Evolutionary conservation across 35 echinoderm and acorn worm species (phyloP), one percentile per base, ranked within the genome.

Genomic region (Ophioderma brevispina): DNA sequence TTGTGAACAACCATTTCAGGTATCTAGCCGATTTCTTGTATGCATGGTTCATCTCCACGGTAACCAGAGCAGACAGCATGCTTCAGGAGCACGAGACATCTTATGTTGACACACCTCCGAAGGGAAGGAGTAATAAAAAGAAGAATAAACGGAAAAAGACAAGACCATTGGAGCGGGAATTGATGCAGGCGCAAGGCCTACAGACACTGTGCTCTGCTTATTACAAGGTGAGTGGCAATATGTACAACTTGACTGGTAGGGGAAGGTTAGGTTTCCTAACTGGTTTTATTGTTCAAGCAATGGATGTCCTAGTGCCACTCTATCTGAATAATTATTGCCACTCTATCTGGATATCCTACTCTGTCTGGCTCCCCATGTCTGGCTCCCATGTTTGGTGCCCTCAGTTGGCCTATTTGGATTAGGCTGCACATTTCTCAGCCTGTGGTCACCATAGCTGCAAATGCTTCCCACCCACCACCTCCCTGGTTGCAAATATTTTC

Each of bases 21-120:
- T 98, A 98, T 55, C 70, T 98, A 37, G 90, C 92, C 19, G 96
- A 98, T 79, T 98, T 98, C 82, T 77, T 98, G n/a, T 92, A 95
- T 49, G 90, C 90, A 0, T 98, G 96, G 96, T 92, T 95, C 37
- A 94, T 95, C 64, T 98, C 96, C 13, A 98, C 96, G 35, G 19
- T 98, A 35, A 92, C 89, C 36, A 88, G 93, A 80, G 90, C 93
- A 39, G 96, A 98, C 59, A 88, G 82, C 43, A 94, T 98, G 90
- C 46, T 98, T 13, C 93, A 91, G 35, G 96, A 98, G 21, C 90
- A 98, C 64, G 96, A 98, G 56, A 76, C 95, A 31, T 76, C 77
- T 23, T 92, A 92, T 37, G 15, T 77, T 10, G 96, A 98, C 41
- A 40, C 86, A 14, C 81, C 89, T 32, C 89, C 82, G 17, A 98